Evolutionary conservation across 2,113 vertebrate species (phyloP), one percentile per base, ranked within the genome.

Genomic region (Nycticorax nycticorax): DNA sequence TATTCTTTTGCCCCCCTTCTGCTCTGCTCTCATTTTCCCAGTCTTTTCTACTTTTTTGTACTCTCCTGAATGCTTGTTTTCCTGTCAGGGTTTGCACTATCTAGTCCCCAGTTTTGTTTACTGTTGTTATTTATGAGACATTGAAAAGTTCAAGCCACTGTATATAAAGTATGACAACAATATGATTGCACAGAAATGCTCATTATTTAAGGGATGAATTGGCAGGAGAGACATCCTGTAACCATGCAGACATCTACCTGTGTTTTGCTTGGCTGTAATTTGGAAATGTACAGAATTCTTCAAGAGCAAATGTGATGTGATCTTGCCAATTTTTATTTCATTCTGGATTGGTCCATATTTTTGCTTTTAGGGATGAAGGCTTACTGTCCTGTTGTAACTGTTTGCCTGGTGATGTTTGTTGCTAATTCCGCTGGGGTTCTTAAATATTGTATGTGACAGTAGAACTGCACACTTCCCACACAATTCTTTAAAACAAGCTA

Each of bases 241-340:
- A 71, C 78, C 39, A 57, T 12, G 23, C 89, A 66, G 80, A 75
- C 86, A 95, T 80, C 91, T 89, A 91, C 89, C 64, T 94, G 76
- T 62, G 32, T 75, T 95, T 85, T 83, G 23, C 72, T 91, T 94
- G 76, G 84, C 73, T 95, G 48, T 64, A 75, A 85, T 79, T 62
- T 45, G 64, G 45, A 87, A 93, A 89, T 10, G 14, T 60, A 94
- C 55, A 81, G 56, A 75, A 75, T 91, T 93, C 88, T 88, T 92
- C 0, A 0, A 93, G 39, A 86, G 56, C 55, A 77, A 73, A 84
- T 41, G 33, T 60, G 43, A 72, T 37, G 24, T 48, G 16, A 55
- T 85, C 57, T 48, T 62, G 66, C 37, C 73, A 87, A 23, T 64
- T 86, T 86, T 81, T 92, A 60, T 86, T 93, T 85, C 24, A 21